Evolutionary conservation across 2,113 vertebrate species (phyloP), one percentile per base, ranked within the genome.

Genomic region (Acrocephalus kingi): DNA sequence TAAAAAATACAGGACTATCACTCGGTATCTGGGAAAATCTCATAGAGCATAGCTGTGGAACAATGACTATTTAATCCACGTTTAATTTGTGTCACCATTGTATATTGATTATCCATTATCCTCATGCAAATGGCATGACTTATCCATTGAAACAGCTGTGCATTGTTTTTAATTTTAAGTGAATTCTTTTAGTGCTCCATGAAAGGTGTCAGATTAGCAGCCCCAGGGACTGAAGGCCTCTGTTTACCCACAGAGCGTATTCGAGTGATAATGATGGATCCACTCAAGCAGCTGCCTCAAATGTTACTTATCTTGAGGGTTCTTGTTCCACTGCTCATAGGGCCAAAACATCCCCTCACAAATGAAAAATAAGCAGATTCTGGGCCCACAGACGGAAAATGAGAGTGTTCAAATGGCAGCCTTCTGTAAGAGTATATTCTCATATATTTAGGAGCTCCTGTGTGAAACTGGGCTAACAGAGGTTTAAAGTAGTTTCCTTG

Each of bases 121-220:
- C 74, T 95, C 84, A 93, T 97, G 96, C 94, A 97, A 96, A 96
- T 95, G 71, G 71, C 62, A 83, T 76, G 94, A 96, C 87, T 96
- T 96, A 96, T 96, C 94, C 93, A 94, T 91, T 89, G 78, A 97
- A 96, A 94, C 89, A 96, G 91, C 91, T 94, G 89, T 96, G 89
- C 75, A 93, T 96, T 96, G 89, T 96, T 96, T 97, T 95, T 95
- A 96, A 97, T 96, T 94, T 96, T 97, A 96, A 94, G 89, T 78
- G 74, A 96, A 94, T 96, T 96, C 69, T 97, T 96, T 94, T 83
- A 94, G 91, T 85, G 81, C 55, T 95, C 13, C 54, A 87, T 95
- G 96, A 96, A 95, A 97, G 93, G 89, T 97, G 94, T 96, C 87
- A 96, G 94, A 96, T 96, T 94, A 96, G 90, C 87, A 96, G 87